A percentile compares a stretch with the other conserved stretches of the same genome.
These are phyloP conservation scores for Maniola jurtina DNA, from an alignment of 1,140 invertebrate genomes.

Conservation along the genomic window DNA sequence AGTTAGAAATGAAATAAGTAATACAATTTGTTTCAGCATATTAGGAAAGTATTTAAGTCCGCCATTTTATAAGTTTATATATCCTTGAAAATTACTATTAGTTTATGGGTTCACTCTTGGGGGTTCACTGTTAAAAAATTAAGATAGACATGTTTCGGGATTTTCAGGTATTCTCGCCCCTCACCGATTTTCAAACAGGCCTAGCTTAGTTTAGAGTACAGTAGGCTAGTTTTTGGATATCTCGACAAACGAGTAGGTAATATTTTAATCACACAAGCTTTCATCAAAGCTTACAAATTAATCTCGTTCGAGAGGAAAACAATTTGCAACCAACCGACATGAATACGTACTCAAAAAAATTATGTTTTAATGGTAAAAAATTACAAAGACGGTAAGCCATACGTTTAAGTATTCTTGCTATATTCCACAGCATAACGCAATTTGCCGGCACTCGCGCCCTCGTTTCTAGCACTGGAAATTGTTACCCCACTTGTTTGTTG, in stretches of 20 bases:
- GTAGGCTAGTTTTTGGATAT: too few species aligned
- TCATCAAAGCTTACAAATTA: slow-evolving; percentile 20
- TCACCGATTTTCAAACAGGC: neutral
- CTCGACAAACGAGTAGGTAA: too few species aligned
- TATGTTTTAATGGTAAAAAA: slow-evolving; percentile 34
- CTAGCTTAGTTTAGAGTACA: too few species aligned
- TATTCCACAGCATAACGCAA: slow-evolving; percentile 46
- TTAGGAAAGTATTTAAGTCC: too few species aligned
- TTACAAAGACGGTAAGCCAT: slow-evolving; percentile 31
- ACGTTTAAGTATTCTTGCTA: slow-evolving; percentile 36
- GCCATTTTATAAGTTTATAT: too few species aligned
- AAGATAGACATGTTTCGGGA: neutral
- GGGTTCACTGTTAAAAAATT: too few species aligned
- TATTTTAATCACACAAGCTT: neutral
- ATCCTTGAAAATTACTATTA: too few species aligned
- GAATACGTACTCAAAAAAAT: slow-evolving; percentile 34
- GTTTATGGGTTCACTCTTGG: too few species aligned
- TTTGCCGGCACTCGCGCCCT: slow-evolving; percentile 49
- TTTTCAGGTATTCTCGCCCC: neutral
- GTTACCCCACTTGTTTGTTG: slow-evolving; percentile 39
- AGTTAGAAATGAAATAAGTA: too few species aligned
- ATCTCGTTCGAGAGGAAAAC: slow-evolving; percentile 26
- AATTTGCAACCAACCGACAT: slow-evolving; percentile 22
- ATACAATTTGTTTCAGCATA: too few species aligned
- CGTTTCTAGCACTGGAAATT: slow-evolving; percentile 48